A percentile compares a stretch with the other conserved stretches of the same genome.
These are phyloP conservation scores for Cryptotermes secundus DNA, from an alignment of 1,140 invertebrate genomes.

Conservation along the genomic window DNA sequence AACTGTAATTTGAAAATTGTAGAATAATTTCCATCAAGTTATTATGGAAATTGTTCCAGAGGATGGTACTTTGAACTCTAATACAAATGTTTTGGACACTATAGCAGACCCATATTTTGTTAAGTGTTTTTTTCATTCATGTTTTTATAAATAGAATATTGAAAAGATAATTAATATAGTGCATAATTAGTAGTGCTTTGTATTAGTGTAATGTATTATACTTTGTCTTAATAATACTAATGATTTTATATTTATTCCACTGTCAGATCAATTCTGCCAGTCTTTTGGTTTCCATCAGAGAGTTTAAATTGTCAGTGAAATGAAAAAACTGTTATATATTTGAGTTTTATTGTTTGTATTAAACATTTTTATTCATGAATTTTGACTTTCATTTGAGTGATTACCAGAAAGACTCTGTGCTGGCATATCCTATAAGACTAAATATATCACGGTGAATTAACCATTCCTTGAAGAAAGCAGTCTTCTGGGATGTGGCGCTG, in stretches of 20 bases:
- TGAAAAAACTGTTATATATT: background rate
- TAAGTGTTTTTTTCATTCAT: no score
- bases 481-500: no score
- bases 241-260: background rate
- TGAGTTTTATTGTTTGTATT: background rate
- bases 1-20: no score
- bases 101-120: background rate
- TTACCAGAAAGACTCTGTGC: background rate
- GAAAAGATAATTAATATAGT: background rate
- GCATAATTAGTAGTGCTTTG: background rate
- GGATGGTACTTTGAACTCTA: background rate
- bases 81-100: background rate
- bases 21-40: background rate
- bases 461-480: no score
- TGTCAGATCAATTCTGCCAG: background rate
- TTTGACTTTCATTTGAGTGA: background rate
- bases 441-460: no score
- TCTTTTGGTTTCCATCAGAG: background rate
- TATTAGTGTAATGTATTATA: background rate
- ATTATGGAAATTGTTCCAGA: background rate
- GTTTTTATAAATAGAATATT: no score
- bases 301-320: background rate
- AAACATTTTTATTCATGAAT: background rate
- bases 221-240: background rate
- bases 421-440: background rate